phyloP scores from a whole-genome alignment of 2,888 invertebrate genomes.

The Oithona nana region DNA sequence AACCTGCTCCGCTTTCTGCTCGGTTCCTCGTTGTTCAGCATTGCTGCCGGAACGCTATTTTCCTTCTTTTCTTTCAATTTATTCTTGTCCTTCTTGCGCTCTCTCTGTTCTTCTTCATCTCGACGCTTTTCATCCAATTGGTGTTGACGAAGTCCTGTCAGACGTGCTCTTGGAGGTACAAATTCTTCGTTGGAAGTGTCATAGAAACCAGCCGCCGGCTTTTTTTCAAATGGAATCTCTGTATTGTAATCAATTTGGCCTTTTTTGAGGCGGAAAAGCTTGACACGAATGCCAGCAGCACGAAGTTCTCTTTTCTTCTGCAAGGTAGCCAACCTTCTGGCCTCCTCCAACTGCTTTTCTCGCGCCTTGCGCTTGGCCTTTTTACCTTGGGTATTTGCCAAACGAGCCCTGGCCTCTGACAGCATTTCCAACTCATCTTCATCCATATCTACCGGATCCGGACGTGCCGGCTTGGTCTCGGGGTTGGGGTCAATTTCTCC shows the following conservation, averaged over 20 bases:
- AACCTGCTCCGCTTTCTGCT: conserved; percentile 81
- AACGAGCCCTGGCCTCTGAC: conserved; percentile 89
- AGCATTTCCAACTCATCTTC: conserved; percentile 99
- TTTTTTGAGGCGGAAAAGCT: conserved; percentile 33
- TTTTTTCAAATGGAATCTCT: conserved; percentile 93
- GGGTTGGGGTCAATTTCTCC: conserved; percentile 99
- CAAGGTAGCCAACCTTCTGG: conserved; percentile 77
- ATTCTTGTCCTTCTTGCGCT: conserved; percentile 82
- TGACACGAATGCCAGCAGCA: conserved; percentile 69
- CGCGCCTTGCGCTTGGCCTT: conserved; percentile 47
- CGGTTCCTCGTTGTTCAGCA: conserved; percentile 50
- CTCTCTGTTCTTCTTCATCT: conserved; percentile 76
- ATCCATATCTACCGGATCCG: conserved; percentile 99
- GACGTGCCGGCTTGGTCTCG: conserved; percentile 95
- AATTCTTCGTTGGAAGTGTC: conserved; percentile 65
- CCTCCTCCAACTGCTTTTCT: conserved; percentile 96
- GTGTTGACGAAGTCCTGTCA: conserved; percentile 3
- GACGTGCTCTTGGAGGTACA: neutral
- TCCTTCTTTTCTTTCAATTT: conserved; percentile 88
- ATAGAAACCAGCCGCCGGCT: conserved; percentile 77
- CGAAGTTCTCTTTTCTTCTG: conserved; percentile 93
- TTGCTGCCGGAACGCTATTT: conserved; percentile 62
- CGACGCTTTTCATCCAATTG: conserved; percentile 78
- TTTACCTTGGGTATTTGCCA: conserved; percentile 79
- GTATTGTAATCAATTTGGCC: conserved; percentile 70